These are phyloP conservation scores for Pristionchus maxplancki DNA, from an alignment of 2,888 invertebrate species.

Conservation along the genomic window DNA sequence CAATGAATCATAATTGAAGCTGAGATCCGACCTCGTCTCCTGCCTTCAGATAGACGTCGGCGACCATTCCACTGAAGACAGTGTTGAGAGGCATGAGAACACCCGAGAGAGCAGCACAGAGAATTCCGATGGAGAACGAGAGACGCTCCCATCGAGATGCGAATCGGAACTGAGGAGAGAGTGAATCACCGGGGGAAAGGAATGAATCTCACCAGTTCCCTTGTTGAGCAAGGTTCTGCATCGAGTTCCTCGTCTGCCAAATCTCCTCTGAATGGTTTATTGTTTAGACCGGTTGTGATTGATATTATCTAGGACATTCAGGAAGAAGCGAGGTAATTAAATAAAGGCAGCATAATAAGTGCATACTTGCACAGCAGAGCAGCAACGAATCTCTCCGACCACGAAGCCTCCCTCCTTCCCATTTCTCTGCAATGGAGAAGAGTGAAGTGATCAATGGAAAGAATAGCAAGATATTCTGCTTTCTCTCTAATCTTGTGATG, in stretches of 20 bases:
- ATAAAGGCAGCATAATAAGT: too few species aligned
- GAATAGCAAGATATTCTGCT: not conserved
- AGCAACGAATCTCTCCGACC: conserved; percentile 16
- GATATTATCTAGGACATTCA: too few species aligned
- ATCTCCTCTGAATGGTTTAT: conserved; percentile 42
- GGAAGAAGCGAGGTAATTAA: too few species aligned
- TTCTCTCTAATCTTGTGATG: conserved; percentile 28
- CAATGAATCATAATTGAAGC: not conserved
- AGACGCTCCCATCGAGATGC: conserved; percentile 5
- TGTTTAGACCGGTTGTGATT: too few species aligned
- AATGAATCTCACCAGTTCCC: not conserved
- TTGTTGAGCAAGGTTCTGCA: conserved; percentile 21
- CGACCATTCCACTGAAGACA: conserved; percentile 38
- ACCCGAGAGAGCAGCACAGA: not conserved
- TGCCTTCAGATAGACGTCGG: conserved; percentile 32
- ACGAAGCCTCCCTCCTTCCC: not conserved
- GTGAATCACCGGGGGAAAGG: too few species aligned
- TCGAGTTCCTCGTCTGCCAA: not conserved
- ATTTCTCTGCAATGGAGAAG: not conserved
- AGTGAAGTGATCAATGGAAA: not conserved
- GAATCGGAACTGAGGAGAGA: conserved; percentile 35
- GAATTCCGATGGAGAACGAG: not conserved
- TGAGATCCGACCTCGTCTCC: not conserved
- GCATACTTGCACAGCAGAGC: conserved; percentile 2
- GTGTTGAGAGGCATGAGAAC: conserved; percentile 29